These are phyloP conservation scores for Cydia strobilella DNA, from an alignment of 1,140 invertebrate genomes.

Conservation along the genomic window DNA sequence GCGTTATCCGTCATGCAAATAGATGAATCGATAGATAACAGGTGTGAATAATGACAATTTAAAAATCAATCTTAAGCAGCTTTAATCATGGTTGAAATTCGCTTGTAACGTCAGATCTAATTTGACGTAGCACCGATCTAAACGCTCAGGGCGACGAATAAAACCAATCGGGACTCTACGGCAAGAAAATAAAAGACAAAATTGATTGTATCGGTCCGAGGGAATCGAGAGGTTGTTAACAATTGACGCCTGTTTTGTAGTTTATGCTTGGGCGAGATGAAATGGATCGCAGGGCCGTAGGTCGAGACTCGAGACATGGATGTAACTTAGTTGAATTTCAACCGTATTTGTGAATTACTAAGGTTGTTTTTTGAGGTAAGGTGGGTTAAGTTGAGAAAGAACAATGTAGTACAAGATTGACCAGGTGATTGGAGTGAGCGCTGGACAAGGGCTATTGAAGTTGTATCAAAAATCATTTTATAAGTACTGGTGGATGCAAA, in stretches of 20 bases:
- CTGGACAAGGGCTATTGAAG: constrained; percentile 37
- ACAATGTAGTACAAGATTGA: constrained; percentile 65
- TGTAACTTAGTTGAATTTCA: not conserved
- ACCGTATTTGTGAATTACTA: not conserved
- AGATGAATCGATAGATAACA: constrained; percentile 52
- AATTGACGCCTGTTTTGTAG: constrained; percentile 75
- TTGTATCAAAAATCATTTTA: constrained; percentile 39
- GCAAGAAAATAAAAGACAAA: constrained; percentile 72
- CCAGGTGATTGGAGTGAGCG: constrained; percentile 58
- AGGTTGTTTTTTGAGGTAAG: not conserved
- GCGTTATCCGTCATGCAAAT: constrained; percentile 40
- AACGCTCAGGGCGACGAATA: constrained; percentile 57
- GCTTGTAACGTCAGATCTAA: constrained; percentile 47
- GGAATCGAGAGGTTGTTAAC: constrained; percentile 76
- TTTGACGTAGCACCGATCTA: constrained; percentile 54
- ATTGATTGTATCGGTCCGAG: constrained; percentile 74
- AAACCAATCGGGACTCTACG: constrained; percentile 66
- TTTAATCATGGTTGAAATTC: constrained; percentile 36
- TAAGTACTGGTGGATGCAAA: constrained; percentile 35
- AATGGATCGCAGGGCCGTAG: constrained; percentile 74
- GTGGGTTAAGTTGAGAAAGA: constrained; percentile 36
- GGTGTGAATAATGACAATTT: constrained; percentile 60
- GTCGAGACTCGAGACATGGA: constrained; percentile 61
- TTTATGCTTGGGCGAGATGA: constrained; percentile 74
- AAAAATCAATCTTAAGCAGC: constrained; percentile 53